phyloP scores from a whole-genome alignment of 2,888 invertebrate species.

The Notodonta dromedarius region DNA sequence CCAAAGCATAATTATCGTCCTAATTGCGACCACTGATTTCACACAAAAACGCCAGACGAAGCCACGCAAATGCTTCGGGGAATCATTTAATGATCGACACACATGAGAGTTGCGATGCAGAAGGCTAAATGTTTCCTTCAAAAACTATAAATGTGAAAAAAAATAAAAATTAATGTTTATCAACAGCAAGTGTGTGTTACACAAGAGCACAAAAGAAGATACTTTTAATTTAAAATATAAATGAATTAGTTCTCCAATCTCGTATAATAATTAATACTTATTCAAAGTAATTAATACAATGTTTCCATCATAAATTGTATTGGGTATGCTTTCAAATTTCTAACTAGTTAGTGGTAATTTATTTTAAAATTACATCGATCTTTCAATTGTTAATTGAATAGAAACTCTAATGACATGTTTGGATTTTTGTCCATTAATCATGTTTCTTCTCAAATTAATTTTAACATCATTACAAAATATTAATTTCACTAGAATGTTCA shows the following conservation, averaged over 20 bases:
- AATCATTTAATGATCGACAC: constrained; percentile 24
- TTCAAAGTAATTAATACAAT: too few relatives aligned
- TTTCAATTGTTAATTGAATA: neutral
- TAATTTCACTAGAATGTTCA: neutral
- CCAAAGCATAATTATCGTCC: constrained; percentile 27
- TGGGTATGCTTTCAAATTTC: too few relatives aligned
- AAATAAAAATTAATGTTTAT: too few relatives aligned
- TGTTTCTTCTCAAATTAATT: neutral
- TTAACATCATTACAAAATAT: neutral
- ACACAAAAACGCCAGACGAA: constrained; percentile 27
- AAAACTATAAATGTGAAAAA: too few relatives aligned
- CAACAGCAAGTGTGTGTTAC: too few relatives aligned
- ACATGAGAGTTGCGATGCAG: constrained; percentile 8
- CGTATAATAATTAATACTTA: too few relatives aligned
- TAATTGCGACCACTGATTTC: constrained; percentile 27
- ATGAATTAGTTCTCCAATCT: too few relatives aligned
- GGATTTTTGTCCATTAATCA: neutral
- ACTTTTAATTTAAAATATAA: too few relatives aligned
- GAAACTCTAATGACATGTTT: neutral
- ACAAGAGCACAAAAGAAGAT: too few relatives aligned
- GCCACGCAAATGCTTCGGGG: constrained; percentile 26
- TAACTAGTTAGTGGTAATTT: too few relatives aligned
- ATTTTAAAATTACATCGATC: neutral
- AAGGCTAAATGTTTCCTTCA: constrained; percentile 14
- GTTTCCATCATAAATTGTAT: too few relatives aligned